These are phyloP conservation scores for Chrysodeixis includens DNA, from an alignment of 2,888 invertebrate species.

Conservation along the genomic window DNA sequence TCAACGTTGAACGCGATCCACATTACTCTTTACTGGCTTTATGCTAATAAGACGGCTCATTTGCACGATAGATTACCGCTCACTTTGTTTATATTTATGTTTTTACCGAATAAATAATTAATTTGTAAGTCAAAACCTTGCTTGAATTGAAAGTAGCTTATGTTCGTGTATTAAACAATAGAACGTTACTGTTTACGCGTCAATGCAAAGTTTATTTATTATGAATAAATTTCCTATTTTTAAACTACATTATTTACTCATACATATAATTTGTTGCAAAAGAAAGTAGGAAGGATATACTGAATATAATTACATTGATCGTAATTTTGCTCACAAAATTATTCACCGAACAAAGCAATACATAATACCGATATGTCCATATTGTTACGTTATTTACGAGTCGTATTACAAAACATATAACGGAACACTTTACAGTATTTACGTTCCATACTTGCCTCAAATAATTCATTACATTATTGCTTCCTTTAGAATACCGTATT, in stretches of 20 bases:
- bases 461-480: conserved; percentile 7
- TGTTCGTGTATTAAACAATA: conserved; percentile 29
- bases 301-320: neutral
- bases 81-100: conserved; percentile 25
- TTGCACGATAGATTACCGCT: conserved; percentile 54
- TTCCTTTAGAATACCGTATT: conserved; percentile 43
- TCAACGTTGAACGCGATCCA: conserved; percentile 46
- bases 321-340: neutral
- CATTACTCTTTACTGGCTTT: conserved; percentile 48
- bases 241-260: no score
- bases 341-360: neutral
- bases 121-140: conserved; percentile 35
- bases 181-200: neutral
- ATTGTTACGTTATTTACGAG: no score
- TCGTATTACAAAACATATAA: neutral
- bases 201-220: neutral
- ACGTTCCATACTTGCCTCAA: neutral
- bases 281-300: neutral
- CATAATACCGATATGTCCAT: neutral
- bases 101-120: conserved; percentile 50
- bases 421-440: neutral
- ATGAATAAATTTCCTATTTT: neutral
- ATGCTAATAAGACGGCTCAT: conserved; percentile 53
- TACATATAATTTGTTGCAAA: neutral
- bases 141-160: conserved; percentile 25